A percentile compares a stretch with the other conserved stretches of the same genome.
These are phyloP conservation scores for Spongilla lacustris DNA, from an alignment of 37 sponge, comb jelly and placozoan genomes.

Conservation along the genomic window DNA sequence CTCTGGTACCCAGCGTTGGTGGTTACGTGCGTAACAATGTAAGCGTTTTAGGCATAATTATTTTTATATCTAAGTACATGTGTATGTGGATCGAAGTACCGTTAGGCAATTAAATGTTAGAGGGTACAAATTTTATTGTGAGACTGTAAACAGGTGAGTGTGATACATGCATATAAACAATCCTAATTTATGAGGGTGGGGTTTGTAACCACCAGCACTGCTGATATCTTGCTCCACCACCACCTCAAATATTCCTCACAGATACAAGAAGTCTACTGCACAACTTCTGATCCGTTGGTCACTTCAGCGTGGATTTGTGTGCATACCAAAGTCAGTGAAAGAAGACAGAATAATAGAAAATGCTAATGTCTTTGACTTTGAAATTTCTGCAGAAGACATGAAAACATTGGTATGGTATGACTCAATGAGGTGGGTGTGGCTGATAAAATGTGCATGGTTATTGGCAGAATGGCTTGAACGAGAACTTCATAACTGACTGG, in stretches of 20 bases:
- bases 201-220: no score
- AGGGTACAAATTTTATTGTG: no score
- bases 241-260: not conserved
- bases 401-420: constrained; percentile 14
- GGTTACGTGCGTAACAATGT: no score
- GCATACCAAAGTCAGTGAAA: constrained; percentile 48
- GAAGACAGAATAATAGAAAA: constrained; percentile 58
- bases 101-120: no score
- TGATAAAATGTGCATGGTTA: not conserved
- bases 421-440: not conserved
- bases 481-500: constrained; percentile 29
- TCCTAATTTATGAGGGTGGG: no score
- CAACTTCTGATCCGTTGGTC: constrained; percentile 63
- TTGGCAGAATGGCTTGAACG: constrained; percentile 10
- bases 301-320: constrained; percentile 59
- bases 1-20: no score
- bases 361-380: constrained; percentile 62
- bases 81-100: no score
- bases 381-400: constrained; percentile 57
- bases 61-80: no score
- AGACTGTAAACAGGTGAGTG: no score
- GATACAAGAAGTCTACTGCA: constrained; percentile 53
- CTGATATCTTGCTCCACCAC: no score
- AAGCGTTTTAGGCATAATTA: no score
- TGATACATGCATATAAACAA: no score